Percentiles rank a stretch among this genome's conserved stretches.
Conservation (phyloP, 2,888 invertebrate species). For the Plagodis pulveraria region DNA sequence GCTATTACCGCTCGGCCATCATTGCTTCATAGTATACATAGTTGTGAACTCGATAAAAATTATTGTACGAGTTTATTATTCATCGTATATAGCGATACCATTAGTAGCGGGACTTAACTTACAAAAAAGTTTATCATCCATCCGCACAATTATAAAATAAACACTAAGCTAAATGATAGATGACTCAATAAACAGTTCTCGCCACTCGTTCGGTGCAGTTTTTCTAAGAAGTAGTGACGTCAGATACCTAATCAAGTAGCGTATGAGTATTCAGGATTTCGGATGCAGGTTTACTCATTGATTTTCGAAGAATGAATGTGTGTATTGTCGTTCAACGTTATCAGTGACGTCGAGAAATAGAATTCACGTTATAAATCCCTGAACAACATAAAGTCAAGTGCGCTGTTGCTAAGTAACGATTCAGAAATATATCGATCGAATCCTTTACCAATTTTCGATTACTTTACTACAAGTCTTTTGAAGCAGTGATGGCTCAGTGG, state of each 20-base stretch:
- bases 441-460: too few species aligned
- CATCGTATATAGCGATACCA: too few species aligned
- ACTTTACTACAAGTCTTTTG: too few species aligned
- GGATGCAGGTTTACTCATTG: constrained; percentile 52
- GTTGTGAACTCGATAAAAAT: too few species aligned
- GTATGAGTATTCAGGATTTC: constrained; percentile 44
- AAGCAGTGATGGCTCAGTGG: too few species aligned
- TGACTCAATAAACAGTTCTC: constrained; percentile 41
- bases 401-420: background rate
- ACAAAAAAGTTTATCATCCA: constrained; percentile 1
- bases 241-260: constrained; percentile 38
- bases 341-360: constrained; percentile 17
- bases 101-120: background rate
- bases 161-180: constrained; percentile 28
- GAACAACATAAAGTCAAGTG: background rate
- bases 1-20: too few species aligned
- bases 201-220: constrained; percentile 29
- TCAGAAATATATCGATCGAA: too few species aligned
- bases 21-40: too few species aligned
- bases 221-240: constrained; percentile 62
- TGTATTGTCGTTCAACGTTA: constrained; percentile 12
- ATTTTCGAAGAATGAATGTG: constrained; percentile 43
- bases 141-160: constrained; percentile 8
- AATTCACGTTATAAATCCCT: constrained; percentile 1
- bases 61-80: too few species aligned